These are phyloP conservation scores for Sebastes ruberrimus DNA, from an alignment of 2,797 vertebrate species.

Conservation along the genomic window DNA sequence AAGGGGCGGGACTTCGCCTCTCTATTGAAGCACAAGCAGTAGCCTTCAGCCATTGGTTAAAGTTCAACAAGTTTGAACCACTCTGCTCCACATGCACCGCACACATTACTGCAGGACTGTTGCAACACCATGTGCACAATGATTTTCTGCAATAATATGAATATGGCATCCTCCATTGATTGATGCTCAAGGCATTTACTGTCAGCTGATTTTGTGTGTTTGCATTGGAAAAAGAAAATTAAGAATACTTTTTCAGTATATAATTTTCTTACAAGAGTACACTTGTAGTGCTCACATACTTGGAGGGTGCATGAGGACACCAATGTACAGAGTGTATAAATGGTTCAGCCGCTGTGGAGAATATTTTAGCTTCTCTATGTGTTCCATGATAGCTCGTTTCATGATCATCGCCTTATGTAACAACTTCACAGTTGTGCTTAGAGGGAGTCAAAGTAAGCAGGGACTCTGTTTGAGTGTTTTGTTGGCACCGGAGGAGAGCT, in stretches of 20 bases:
- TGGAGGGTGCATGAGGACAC: neutral
- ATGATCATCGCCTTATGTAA: slow-evolving; percentile 13
- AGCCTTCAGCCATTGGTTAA: neutral
- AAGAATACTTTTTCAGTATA: neutral
- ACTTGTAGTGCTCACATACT: neutral
- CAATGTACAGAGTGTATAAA: neutral
- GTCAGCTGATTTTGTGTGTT: neutral
- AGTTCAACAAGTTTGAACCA: neutral
- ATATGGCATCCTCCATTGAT: neutral
- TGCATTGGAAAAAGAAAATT: neutral
- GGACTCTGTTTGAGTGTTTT: slow-evolving; percentile 11
- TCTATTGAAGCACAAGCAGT: neutral
- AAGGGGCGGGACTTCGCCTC: too few relatives aligned
- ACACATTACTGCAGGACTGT: neutral
- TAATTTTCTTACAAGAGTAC: neutral
- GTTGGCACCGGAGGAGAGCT: slow-evolving; percentile 6
- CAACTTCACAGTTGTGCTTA: slow-evolving; percentile 18
- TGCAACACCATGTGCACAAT: neutral
- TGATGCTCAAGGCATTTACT: neutral
- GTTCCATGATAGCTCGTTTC: neutral
- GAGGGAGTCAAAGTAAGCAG: slow-evolving; percentile 7
- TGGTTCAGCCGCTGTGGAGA: neutral
- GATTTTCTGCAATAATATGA: neutral
- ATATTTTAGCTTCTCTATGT: neutral
- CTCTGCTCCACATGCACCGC: neutral